Evolutionary conservation across 2,888 invertebrate species (phyloP), one percentile per base, ranked within the genome.

Genomic region (Acrobeloides nanus): DNA sequence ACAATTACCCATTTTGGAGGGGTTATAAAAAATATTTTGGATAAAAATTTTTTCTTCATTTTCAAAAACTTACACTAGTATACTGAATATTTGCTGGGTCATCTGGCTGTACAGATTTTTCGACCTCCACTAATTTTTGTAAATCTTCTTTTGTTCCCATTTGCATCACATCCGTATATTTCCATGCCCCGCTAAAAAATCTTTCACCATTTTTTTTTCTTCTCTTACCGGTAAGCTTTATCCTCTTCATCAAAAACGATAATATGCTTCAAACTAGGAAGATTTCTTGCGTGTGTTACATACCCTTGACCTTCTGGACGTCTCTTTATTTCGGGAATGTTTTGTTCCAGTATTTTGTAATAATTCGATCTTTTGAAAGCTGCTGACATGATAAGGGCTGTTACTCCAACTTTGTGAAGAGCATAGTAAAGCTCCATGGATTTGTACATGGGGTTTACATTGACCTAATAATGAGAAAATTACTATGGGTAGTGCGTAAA

Each of bases 371-470:
- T 78, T 68, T 81, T 83, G 68, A 81, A 83, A 1, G 68, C 74
- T 38, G 81, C 81, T 0, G 83, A 80, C 2, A 82, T 78, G 1
- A 88, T 74, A 3, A 87, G 72, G 0, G 82, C 82, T 62, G 82
- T 83, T 33, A 55, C 45, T 18, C 45, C 57, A 8, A 77, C 84
- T 75, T 84, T 84, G 29, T 82, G 80, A 10, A 89, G 68, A 43
- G 83, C 83, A 69, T 83, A 85, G 39, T 82, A 78, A 1, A 88
- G 61, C 73, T 89, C 89, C 6, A 76, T 73, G 0, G 79, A 76
- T 71, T 82, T 81, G 70, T 84, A 86, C 0, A 81, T 81, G 0
- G 87, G 78, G 48, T 89, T 89, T 23, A 87, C 79, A 45, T 82
- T 83, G 10, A 85, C 38, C 38, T 38, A n/a, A n/a, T n/a, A n/a